These are phyloP conservation scores for Platerodrilus igneus DNA, from an alignment of 2,888 invertebrate species.

Conservation along the genomic window DNA sequence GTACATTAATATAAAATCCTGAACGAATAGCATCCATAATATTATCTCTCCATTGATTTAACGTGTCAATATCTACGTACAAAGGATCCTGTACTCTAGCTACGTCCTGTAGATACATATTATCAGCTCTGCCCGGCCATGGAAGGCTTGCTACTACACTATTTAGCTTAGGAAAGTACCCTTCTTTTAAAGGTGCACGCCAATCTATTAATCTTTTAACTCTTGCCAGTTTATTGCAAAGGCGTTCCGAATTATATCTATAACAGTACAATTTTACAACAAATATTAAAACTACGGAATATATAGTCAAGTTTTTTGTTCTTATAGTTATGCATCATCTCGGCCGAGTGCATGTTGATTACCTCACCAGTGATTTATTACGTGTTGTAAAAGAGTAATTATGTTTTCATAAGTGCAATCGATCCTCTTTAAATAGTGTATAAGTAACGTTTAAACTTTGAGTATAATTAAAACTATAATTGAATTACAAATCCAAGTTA, in stretches of 20 bases:
- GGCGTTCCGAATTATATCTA: constrained; percentile 72
- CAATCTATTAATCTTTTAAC: constrained; percentile 62
- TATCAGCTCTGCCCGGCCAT: constrained; percentile 67
- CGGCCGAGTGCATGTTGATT: too few species aligned
- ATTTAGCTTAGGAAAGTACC: constrained; percentile 81
- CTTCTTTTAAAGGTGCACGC: constrained; percentile 66
- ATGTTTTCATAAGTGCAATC: too few species aligned
- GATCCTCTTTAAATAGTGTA: too few species aligned
- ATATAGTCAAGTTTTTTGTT: too few species aligned
- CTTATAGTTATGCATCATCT: too few species aligned
- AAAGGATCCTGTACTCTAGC: constrained; percentile 65
- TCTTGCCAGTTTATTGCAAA: constrained; percentile 65
- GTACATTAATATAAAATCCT: constrained; percentile 55
- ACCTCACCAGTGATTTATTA: too few species aligned
- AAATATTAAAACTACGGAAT: too few species aligned
- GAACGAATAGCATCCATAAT: constrained; percentile 67
- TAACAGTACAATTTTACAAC: background rate
- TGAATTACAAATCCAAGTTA: too few species aligned
- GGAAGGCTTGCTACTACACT: constrained; percentile 69
- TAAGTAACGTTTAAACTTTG: too few species aligned
- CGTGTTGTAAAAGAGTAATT: too few species aligned
- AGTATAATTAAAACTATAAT: too few species aligned
- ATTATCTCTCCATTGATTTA: constrained; percentile 73
- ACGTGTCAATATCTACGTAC: constrained; percentile 59
- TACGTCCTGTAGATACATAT: constrained; percentile 55